Percentiles rank a stretch among this genome's conserved stretches.
phyloP scores from a whole-genome alignment of 2,888 invertebrate species.

The Aspidiotus rigidus region DNA sequence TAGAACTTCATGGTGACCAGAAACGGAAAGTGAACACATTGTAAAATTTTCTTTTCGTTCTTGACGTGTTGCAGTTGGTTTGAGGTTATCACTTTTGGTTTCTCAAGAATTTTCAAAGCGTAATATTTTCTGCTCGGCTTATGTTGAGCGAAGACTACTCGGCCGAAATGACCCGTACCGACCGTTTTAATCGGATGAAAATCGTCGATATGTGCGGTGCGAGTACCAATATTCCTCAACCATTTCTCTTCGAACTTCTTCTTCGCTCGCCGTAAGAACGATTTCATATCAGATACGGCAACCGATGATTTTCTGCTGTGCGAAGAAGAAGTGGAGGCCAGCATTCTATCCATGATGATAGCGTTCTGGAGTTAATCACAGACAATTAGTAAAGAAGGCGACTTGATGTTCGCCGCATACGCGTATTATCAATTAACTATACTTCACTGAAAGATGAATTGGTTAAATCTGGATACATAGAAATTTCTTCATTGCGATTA shows the following conservation, averaged over 20 bases:
- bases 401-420: too few species aligned
- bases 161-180: constrained; percentile 24
- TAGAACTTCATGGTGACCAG: constrained; percentile 23
- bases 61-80: constrained; percentile 29
- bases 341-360: constrained; percentile 16
- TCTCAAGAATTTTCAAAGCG: constrained; percentile 25
- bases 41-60: constrained; percentile 28
- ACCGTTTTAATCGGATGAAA: constrained; percentile 26
- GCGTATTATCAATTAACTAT: too few species aligned
- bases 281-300: constrained; percentile 17
- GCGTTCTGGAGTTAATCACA: background rate
- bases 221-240: constrained; percentile 2
- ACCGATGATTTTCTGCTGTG: constrained; percentile 18
- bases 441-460: too few species aligned
- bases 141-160: constrained; percentile 25
- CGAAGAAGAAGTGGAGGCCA: constrained; percentile 26
- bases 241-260: constrained; percentile 30
- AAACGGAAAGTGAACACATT: constrained; percentile 25
- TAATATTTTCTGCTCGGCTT: constrained; percentile 24
- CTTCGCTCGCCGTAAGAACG: constrained; percentile 22
- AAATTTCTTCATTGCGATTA: too few species aligned
- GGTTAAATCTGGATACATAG: too few species aligned
- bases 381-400: too few species aligned
- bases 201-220: constrained; percentile 16
- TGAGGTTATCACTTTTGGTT: constrained; percentile 21